phyloP scores from a whole-genome alignment of 2,113 vertebrate species.

The Orycteropus afer region DNA sequence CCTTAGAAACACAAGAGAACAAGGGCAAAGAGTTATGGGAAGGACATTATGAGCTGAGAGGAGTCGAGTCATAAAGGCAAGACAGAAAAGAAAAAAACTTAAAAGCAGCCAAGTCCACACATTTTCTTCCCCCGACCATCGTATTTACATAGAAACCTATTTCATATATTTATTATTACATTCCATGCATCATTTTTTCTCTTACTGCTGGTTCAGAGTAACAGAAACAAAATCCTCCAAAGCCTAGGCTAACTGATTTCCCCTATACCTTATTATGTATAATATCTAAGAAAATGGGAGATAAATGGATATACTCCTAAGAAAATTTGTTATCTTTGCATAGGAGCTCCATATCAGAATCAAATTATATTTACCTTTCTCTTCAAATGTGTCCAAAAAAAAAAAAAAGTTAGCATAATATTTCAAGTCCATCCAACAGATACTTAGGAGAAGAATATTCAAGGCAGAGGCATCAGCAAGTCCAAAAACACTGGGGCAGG shows the following conservation, averaged over 20 bases:
- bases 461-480: background rate
- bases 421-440: background rate
- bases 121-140: too few relatives aligned
- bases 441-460: background rate
- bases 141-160: background rate
- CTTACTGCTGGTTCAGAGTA: background rate
- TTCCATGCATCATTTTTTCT: background rate
- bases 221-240: background rate
- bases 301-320: background rate
- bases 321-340: background rate
- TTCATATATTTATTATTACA: background rate
- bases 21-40: background rate
- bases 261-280: background rate
- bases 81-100: background rate
- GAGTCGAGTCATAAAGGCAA: background rate
- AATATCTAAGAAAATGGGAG: background rate
- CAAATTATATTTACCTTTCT: background rate
- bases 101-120: background rate
- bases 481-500: background rate
- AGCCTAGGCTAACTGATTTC: background rate
- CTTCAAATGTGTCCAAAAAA: background rate
- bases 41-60: background rate
- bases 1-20: conserved; percentile 5
- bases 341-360: background rate
- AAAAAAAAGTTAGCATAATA: background rate